Base-by-base conservation (phyloP, 2,888 invertebrate genomes). In the Oegoconia quadripuncta region DNA sequence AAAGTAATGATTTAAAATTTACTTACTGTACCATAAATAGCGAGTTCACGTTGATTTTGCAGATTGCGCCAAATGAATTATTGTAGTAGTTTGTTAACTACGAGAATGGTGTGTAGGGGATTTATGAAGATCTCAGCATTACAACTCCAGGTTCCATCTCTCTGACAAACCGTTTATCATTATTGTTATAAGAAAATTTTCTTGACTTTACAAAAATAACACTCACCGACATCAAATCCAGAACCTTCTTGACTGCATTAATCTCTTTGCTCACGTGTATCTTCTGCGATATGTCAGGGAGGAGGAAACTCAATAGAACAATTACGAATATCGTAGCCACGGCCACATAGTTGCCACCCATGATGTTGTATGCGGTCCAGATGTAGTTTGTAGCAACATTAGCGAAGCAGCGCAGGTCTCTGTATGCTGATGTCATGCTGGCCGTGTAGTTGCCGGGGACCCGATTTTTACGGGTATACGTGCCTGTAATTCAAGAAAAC, bases 281-380 rank as follows among this genome's bases (percentile, higher is more conserved):
- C 46, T 66, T 74, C 23, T 71, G 65, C 1, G 73, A 64, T 28
- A 79, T 57, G 25, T 74, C 68, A 0, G 80, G 77, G 1, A 80
- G 48, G 1, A 81, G 40, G 18, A 76, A 64, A 27, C 66, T 73
- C 2, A 82, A 50, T 3, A 74, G 23, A 2, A 79, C 52, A 1
- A 80, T 57, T 2, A 73, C 30, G 2, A 73, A 27, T 0, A 79
- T 44, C 0, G 71, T 70, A 1, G 52, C 50, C 1, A 75, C 31
- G 0, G 61, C 52, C 11, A 74, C 31, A 32, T 68, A 73, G 44
- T 64, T 69, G 2, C 53, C 26, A n/a, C 17, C 32, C 2, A 34
- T 6, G 11, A 46, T 42, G 3, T 50, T 42, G 43, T 58, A 68
- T 0, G 43, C 41, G 9, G 55, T 34, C 48, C 56, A 48, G 15